Evolutionary conservation across 2,888 invertebrate genomes (phyloP).

Genomic region (Loripinus fragilis): DNA sequence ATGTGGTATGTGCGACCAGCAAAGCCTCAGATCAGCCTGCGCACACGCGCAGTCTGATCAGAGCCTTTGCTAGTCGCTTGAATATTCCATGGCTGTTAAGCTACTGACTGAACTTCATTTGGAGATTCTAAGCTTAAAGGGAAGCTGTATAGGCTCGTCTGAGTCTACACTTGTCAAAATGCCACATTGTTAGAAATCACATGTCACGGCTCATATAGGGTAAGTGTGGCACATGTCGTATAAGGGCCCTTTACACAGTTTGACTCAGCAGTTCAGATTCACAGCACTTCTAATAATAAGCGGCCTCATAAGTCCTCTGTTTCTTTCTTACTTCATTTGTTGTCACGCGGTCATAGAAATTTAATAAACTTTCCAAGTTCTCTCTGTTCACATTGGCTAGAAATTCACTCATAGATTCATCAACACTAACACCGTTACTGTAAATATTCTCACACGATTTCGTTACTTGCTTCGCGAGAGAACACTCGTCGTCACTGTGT

Average conservation of each 20-base stretch:
- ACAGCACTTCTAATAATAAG: conserved; percentile 26
- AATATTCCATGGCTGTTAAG: too few relatives aligned
- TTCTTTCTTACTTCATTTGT: conserved; percentile 30
- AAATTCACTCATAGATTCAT: conserved; percentile 59
- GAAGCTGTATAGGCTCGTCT: too few relatives aligned
- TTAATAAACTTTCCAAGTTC: conserved; percentile 49
- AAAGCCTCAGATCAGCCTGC: too few relatives aligned
- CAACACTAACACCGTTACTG: conserved; percentile 39
- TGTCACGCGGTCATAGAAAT: conserved; percentile 54
- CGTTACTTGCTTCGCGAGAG: conserved; percentile 24
- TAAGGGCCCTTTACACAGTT: too few relatives aligned
- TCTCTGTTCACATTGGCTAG: conserved; percentile 47
- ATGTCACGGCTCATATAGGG: background rate
- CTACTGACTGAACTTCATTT: background rate
- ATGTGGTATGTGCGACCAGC: too few relatives aligned
- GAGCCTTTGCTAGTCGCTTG: too few relatives aligned
- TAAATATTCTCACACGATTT: conserved; percentile 30
- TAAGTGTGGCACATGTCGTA: too few relatives aligned
- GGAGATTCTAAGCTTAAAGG: too few relatives aligned
- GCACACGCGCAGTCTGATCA: too few relatives aligned
- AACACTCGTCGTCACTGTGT: background rate
- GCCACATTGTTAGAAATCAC: background rate
- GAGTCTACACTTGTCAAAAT: too few relatives aligned
- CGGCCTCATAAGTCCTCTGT: conserved; percentile 46
- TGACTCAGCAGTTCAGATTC: too few relatives aligned